A percentile compares a stretch with the other conserved stretches of the same genome.
These are phyloP conservation scores for Antennarius maculatus DNA, from an alignment of 2,797 vertebrate species.

Conservation along the genomic window DNA sequence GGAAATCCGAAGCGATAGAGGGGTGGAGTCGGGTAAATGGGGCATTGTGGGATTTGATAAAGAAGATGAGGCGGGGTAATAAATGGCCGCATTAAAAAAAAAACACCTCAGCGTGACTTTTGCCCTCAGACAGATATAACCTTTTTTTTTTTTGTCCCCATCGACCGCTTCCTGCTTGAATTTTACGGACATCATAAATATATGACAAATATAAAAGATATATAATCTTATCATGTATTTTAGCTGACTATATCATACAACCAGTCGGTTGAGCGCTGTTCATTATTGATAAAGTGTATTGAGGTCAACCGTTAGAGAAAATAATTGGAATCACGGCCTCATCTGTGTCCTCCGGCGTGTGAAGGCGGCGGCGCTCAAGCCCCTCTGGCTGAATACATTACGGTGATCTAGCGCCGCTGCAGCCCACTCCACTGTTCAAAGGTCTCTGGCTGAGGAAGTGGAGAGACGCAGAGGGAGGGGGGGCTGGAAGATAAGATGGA, in stretches of 20 bases:
- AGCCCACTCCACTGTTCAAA: slow-evolving; percentile 71
- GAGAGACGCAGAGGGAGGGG: slow-evolving; percentile 28
- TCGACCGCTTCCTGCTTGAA: slow-evolving; percentile 1
- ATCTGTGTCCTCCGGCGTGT: slow-evolving; percentile 63
- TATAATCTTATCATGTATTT: background rate
- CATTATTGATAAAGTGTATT: slow-evolving; percentile 69
- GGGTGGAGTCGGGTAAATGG: slow-evolving; percentile 37
- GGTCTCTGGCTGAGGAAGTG: slow-evolving; percentile 65
- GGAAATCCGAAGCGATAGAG: slow-evolving; percentile 40
- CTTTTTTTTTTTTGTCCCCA: background rate
- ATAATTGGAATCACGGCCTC: slow-evolving; percentile 74
- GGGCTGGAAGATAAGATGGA: slow-evolving; percentile 12
- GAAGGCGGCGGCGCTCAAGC: slow-evolving; percentile 61
- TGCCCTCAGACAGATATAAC: background rate
- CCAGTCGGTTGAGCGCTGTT: slow-evolving; percentile 44
- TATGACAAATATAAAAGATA: no score
- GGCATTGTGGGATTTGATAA: slow-evolving; percentile 37
- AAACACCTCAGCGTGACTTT: slow-evolving; percentile 17
- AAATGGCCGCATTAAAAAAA: slow-evolving; percentile 11
- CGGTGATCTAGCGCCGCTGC: slow-evolving; percentile 62
- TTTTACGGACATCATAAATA: background rate
- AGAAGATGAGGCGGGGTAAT: slow-evolving; percentile 10
- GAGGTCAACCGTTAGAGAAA: slow-evolving; percentile 73
- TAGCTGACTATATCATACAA: background rate
- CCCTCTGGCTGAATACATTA: slow-evolving; percentile 76